phyloP scores from a whole-genome alignment of 2,888 invertebrate genomes.

The Papilio demoleus region DNA sequence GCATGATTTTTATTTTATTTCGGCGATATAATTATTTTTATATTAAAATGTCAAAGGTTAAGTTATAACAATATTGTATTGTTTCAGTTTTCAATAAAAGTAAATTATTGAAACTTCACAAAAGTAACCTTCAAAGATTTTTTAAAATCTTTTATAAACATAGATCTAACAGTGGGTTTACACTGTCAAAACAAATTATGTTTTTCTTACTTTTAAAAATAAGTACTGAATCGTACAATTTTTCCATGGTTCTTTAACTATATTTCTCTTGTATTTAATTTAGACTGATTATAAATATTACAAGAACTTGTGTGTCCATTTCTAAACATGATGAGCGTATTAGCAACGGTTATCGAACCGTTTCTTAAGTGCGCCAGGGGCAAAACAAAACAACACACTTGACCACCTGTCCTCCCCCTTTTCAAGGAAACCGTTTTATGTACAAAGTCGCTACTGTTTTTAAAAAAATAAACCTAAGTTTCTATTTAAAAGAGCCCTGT shows the following conservation, averaged over 20 bases:
- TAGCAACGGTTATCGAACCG: slow-evolving; percentile 3
- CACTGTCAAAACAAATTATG: too few species aligned
- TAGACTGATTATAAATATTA: background rate
- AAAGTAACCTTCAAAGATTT: too few species aligned
- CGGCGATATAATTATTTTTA: background rate
- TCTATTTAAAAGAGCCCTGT: background rate
- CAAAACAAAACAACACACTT: slow-evolving; percentile 26
- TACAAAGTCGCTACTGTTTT: slow-evolving; percentile 22
- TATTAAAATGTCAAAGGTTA: background rate
- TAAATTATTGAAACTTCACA: too few species aligned
- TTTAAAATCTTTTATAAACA: too few species aligned
- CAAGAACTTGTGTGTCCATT: background rate
- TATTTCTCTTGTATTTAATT: background rate
- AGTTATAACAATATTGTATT: background rate
- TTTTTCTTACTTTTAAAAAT: too few species aligned
- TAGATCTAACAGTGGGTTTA: too few species aligned
- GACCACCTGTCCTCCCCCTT: slow-evolving; percentile 29
- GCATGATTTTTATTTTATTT: background rate
- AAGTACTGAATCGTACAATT: too few species aligned
- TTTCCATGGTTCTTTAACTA: too few species aligned
- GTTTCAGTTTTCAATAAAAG: background rate
- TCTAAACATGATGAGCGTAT: slow-evolving; percentile 11
- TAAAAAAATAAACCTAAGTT: slow-evolving; percentile 19
- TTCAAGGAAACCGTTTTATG: slow-evolving; percentile 31
- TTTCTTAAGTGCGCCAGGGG: slow-evolving; percentile 17